Percentiles rank a stretch among this genome's conserved stretches.
Evolutionary conservation across 2,797 vertebrate species (phyloP).

Genomic region (Oophaga sylvatica): DNA sequence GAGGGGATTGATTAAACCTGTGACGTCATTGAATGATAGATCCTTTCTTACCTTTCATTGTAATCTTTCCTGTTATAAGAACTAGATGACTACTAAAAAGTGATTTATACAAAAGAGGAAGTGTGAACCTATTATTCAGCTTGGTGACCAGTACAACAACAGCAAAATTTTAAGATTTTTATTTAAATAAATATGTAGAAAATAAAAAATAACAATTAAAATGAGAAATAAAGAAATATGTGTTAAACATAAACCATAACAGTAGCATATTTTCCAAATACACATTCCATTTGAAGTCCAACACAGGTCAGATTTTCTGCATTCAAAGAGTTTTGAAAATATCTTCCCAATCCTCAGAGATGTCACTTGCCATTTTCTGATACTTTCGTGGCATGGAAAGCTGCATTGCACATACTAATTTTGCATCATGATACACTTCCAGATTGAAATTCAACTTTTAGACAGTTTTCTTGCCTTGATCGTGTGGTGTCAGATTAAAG

Average conservation of each 20-base stretch:
- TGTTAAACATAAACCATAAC: neutral
- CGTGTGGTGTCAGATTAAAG: neutral
- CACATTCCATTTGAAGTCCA: neutral
- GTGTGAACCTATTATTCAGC: no score
- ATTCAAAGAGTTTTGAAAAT: neutral
- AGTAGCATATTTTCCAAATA: no score
- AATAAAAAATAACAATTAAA: neutral
- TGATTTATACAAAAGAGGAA: no score
- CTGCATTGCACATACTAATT: neutral
- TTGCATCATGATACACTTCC: neutral
- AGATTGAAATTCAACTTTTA: neutral
- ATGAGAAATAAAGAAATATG: neutral
- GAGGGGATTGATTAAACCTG: no score
- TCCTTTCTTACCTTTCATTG: no score
- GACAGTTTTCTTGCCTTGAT: neutral
- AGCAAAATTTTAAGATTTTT: no score
- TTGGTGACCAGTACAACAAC: no score
- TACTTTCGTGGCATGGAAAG: neutral
- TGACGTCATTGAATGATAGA: no score
- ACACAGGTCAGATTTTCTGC: neutral
- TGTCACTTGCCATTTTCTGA: neutral
- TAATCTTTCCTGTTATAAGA: no score
- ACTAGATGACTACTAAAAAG: no score
- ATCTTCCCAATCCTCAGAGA: neutral
- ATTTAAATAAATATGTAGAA: rapidly evolving